Percentiles rank a stretch among this genome's conserved stretches.
These are phyloP conservation scores for Minunthozetes semirufus DNA, from an alignment of 2,888 invertebrate genomes.

Conservation along the genomic window DNA sequence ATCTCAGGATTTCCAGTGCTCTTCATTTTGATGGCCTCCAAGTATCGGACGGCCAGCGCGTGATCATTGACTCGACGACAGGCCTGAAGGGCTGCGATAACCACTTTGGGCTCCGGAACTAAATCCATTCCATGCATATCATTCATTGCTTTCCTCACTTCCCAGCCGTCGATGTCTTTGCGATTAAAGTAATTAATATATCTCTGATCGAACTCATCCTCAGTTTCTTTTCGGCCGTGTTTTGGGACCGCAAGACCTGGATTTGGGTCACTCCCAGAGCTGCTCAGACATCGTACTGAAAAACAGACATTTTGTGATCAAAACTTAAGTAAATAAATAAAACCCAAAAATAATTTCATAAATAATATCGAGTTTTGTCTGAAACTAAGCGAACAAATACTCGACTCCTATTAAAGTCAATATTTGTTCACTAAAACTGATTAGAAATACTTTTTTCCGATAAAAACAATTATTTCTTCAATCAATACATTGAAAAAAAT, in stretches of 20 bases:
- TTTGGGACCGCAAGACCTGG: slow-evolving; percentile 37
- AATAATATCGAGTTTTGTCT: too few relatives aligned
- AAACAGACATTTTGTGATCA: not conserved
- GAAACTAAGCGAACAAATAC: too few relatives aligned
- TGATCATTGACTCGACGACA: slow-evolving; percentile 91
- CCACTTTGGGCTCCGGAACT: slow-evolving; percentile 83
- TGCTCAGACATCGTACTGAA: not conserved
- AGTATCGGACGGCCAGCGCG: slow-evolving; percentile 80
- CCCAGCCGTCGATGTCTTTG: slow-evolving; percentile 89
- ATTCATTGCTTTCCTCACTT: slow-evolving; percentile 82
- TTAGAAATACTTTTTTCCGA: too few relatives aligned
- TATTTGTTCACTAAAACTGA: too few relatives aligned
- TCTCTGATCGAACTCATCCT: slow-evolving; percentile 67
- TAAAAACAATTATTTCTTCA: too few relatives aligned
- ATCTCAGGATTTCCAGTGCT: slow-evolving; percentile 66
- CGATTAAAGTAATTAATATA: slow-evolving; percentile 75
- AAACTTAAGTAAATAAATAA: not conserved
- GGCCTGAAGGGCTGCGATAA: slow-evolving; percentile 76
- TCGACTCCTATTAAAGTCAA: too few relatives aligned
- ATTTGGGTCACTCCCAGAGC: slow-evolving; percentile 18
- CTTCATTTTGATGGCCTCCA: slow-evolving; percentile 84
- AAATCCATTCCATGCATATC: slow-evolving; percentile 81
- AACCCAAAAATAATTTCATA: too few relatives aligned
- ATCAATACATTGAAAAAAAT: too few relatives aligned
- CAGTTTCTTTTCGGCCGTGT: slow-evolving; percentile 40